Base-by-base conservation (phyloP, 1,140 invertebrate genomes). In the Dendroctonus valens region DNA sequence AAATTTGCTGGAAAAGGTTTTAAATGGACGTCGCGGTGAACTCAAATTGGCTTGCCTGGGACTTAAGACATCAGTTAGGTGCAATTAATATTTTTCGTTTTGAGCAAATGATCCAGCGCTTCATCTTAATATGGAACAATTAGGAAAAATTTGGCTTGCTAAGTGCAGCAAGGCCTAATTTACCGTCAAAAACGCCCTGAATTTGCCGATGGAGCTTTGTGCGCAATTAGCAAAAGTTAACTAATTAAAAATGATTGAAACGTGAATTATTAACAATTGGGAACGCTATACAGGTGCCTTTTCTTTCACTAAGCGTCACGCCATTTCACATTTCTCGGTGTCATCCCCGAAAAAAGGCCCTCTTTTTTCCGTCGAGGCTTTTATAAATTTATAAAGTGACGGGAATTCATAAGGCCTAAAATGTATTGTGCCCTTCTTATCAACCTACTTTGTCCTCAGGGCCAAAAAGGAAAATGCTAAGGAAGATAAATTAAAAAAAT, bases 1-100 rank as follows among this genome's bases (percentile, higher is more conserved):
- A 66, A 66, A 58, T 58, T 26, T 65, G 55, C 63, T 58, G 51
- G 57, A 60, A 61, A 67, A 60, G 50, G 50, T 60, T 67, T 67
- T 60, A 67, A 67, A 67, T 67, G 65, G 59, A 67, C 65, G 58
- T 60, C 41, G 7, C 44, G 37, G 37, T 39, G 52, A 15, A 63
- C 40, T 40, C 48, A 57, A 65, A 49, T 53, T 52, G 62, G 26
- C 52, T 57, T 50, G 62, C 57, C 53, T 40, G 15, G 14, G 41
- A 60, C 49, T 60, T 51, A 41, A 26, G 15, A 38, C 15, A 59
- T 59, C 48, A 59, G 42, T 61, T 61, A n/a, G n/a, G n/a, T n/a
- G n/a, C n/a, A n/a, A n/a, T n/a, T n/a, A n/a, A n/a, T n/a, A n/a
- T n/a, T n/a, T n/a, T n/a, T n/a, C n/a, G n/a, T n/a, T n/a, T n/a